Percentiles rank a stretch among this genome's conserved stretches.
These are phyloP conservation scores for Myotis yumanensis DNA, from an alignment of 2,113 vertebrate species.

Conservation along the genomic window DNA sequence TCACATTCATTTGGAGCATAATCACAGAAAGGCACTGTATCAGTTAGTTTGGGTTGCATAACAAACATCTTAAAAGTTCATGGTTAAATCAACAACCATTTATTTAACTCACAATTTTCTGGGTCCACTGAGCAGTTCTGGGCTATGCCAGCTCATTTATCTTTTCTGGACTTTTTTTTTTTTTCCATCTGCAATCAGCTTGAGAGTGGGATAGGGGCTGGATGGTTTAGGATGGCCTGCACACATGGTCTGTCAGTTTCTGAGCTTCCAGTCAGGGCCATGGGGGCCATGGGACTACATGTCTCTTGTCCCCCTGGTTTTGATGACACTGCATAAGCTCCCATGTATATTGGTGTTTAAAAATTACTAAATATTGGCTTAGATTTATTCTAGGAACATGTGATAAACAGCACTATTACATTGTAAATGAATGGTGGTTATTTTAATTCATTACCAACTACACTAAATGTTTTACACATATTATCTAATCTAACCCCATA, in stretches of 20 bases:
- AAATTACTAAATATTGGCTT: background rate
- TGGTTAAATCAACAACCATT: background rate
- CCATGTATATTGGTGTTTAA: background rate
- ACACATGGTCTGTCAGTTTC: background rate
- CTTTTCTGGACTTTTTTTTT: background rate
- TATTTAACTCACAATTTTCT: background rate
- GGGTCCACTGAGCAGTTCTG: background rate
- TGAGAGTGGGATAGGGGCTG: background rate
- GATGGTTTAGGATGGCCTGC: background rate
- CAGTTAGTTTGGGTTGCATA: slow-evolving; percentile 6
- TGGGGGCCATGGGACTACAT: too few species aligned
- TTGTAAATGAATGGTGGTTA: background rate
- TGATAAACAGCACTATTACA: background rate
- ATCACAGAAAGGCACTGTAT: background rate
- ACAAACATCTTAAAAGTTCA: slow-evolving; percentile 29
- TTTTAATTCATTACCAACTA: background rate
- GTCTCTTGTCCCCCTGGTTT: background rate
- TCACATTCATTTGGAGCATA: background rate
- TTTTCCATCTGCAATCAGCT: background rate
- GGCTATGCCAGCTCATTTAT: background rate
- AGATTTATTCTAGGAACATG: slow-evolving; percentile 36
- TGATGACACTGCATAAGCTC: background rate
- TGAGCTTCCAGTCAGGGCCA: background rate
- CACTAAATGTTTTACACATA: background rate
- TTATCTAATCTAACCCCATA: background rate